phyloP scores from a whole-genome alignment of 2,797 vertebrate species.

The Sebastes ruberrimus region DNA sequence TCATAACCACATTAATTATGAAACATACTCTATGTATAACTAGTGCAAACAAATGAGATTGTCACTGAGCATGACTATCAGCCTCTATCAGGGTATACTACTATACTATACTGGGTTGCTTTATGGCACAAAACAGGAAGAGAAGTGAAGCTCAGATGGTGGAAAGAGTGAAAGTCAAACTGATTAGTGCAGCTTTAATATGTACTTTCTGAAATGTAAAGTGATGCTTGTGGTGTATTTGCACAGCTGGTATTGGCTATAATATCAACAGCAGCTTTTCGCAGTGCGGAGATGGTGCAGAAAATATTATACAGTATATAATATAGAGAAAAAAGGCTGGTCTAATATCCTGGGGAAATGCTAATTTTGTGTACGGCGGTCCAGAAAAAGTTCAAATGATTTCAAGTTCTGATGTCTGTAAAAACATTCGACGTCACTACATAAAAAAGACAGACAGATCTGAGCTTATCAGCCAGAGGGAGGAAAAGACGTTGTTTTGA shows the following conservation, averaged over 20 bases:
- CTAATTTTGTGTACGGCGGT: background rate
- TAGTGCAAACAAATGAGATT: conserved; percentile 17
- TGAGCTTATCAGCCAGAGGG: background rate
- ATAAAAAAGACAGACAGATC: background rate
- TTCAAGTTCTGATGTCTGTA: background rate
- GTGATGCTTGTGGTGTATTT: background rate
- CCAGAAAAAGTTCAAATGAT: background rate
- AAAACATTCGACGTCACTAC: background rate
- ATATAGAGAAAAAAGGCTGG: background rate
- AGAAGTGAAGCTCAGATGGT: background rate
- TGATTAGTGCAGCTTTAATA: background rate
- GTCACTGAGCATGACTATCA: background rate
- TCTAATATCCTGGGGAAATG: background rate
- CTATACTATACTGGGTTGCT: background rate
- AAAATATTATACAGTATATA: background rate
- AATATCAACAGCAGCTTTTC: background rate
- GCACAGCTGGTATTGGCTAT: background rate
- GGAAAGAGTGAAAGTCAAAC: background rate
- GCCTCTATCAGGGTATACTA: background rate
- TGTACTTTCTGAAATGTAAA: background rate
- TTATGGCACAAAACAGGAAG: background rate
- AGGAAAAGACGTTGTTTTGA: background rate
- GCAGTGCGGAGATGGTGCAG: background rate
- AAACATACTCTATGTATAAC: background rate
- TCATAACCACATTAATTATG: conserved; percentile 34